Evolutionary conservation across 2,113 vertebrate species (phyloP).

Genomic region (Rhinolophus sinicus): DNA sequence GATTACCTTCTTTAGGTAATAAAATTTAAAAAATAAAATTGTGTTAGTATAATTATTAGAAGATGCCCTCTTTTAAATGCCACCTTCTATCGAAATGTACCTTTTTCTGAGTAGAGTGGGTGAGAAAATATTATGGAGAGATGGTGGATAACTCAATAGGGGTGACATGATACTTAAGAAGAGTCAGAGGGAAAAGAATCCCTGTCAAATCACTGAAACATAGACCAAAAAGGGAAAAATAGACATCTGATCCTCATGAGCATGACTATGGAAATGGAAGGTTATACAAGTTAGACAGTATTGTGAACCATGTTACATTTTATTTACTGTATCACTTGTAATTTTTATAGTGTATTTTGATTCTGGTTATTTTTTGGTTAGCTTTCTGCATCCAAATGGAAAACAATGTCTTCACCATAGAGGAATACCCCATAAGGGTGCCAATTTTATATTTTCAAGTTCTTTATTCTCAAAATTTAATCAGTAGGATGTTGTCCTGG

Average conservation of each 20-base stretch:
- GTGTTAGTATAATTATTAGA: background rate
- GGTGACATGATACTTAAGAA: background rate
- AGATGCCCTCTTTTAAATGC: background rate
- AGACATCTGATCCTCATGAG: background rate
- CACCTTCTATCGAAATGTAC: background rate
- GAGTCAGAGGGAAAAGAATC: background rate
- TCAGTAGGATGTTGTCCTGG: background rate
- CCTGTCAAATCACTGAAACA: background rate
- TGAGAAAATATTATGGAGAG: background rate
- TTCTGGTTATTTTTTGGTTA: slow-evolving; percentile 30
- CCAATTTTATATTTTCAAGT: background rate
- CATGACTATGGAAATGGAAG: background rate
- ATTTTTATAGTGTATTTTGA: background rate
- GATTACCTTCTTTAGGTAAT: background rate
- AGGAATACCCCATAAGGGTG: background rate
- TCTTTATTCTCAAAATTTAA: slow-evolving; percentile 47
- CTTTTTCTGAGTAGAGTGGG: background rate
- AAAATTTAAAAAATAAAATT: background rate
- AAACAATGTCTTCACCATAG: background rate
- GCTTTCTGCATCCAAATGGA: background rate
- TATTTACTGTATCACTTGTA: background rate
- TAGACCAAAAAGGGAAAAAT: background rate
- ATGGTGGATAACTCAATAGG: background rate
- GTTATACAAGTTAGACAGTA: background rate
- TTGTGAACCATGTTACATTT: background rate